These are phyloP conservation scores for Syrphus vitripennis DNA, from an alignment of 2,888 invertebrate genomes.

Conservation along the genomic window DNA sequence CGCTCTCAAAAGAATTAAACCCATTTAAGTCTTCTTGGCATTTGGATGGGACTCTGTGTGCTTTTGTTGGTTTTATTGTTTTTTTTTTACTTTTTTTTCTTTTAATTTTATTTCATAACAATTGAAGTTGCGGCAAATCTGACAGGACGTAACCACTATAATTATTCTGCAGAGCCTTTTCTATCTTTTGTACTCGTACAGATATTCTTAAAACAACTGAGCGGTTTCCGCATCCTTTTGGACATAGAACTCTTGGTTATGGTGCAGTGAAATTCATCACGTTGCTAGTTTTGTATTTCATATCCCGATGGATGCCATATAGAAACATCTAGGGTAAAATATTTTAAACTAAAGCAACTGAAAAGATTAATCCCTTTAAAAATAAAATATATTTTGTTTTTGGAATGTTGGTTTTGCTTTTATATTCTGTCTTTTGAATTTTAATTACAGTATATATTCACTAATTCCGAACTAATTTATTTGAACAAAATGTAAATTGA, in stretches of 20 bases:
- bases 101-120: slow-evolving; percentile 10
- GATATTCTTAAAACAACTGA: slow-evolving; percentile 14
- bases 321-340: not conserved
- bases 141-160: slow-evolving; percentile 15
- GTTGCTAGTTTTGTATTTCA: slow-evolving; percentile 4
- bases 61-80: not conserved
- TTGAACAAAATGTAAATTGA: not conserved
- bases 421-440: not conserved
- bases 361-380: not conserved
- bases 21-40: not conserved
- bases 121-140: slow-evolving; percentile 29
- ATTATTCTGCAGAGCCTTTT: slow-evolving; percentile 16
- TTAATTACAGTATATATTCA: not conserved
- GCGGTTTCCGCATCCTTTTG: slow-evolving; percentile 12
- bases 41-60: not conserved
- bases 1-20: slow-evolving; percentile 5
- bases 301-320: not conserved
- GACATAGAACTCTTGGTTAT: not conserved
- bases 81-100: not conserved
- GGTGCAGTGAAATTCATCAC: slow-evolving; percentile 21
- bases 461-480: not conserved
- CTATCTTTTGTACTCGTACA: not conserved
- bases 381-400: not conserved
- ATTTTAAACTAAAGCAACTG: not conserved
- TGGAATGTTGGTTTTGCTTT: not conserved